Conservation (phyloP, 1,140 invertebrate genomes). For the Melipona quadrifasciata region DNA sequence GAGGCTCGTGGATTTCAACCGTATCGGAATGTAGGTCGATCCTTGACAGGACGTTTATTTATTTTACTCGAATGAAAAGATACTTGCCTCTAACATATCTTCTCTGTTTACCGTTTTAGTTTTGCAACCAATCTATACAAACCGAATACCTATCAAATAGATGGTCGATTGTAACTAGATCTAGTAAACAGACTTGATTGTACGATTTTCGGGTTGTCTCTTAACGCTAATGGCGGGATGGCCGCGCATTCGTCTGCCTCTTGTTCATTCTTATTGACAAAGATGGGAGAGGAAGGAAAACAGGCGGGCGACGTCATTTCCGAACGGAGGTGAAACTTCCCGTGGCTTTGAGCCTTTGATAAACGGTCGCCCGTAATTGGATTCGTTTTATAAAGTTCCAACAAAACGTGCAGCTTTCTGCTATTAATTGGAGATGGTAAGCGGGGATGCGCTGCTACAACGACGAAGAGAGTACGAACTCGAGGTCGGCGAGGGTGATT, state of each 20-base stretch:
- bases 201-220: slow-evolving; percentile 17
- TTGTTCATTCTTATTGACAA: slow-evolving; percentile 50
- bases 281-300: slow-evolving; percentile 38
- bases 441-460: slow-evolving; percentile 33
- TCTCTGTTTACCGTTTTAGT: not conserved
- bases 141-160: not conserved
- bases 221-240: slow-evolving; percentile 14
- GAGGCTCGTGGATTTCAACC: not conserved
- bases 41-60: not conserved
- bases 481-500: slow-evolving; percentile 64
- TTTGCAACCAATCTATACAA: not conserved
- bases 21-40: not conserved
- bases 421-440: slow-evolving; percentile 70
- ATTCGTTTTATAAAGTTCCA: slow-evolving; percentile 72
- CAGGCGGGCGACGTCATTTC: slow-evolving; percentile 50
- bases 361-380: slow-evolving; percentile 67
- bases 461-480: slow-evolving; percentile 30
- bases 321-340: slow-evolving; percentile 54
- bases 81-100: not conserved
- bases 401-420: slow-evolving; percentile 62
- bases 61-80: not conserved
- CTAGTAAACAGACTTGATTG: not conserved
- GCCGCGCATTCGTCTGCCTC: not conserved
- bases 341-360: slow-evolving; percentile 66
- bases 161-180: not conserved